These are phyloP conservation scores for Axis porcinus DNA, from an alignment of 2,113 vertebrate genomes.

Conservation along the genomic window DNA sequence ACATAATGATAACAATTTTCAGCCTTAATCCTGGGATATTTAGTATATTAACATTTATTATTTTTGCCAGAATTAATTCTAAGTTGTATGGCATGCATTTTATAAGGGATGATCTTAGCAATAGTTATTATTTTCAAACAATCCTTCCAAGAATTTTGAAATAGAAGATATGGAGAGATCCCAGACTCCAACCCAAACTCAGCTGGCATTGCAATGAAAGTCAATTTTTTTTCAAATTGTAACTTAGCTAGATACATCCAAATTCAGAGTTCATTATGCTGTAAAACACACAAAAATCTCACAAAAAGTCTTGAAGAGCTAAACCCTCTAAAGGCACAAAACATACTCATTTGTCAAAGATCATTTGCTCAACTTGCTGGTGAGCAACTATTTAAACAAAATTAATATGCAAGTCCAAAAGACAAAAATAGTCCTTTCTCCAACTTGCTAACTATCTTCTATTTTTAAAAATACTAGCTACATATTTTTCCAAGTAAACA, in stretches of 20 bases:
- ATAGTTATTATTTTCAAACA: background rate
- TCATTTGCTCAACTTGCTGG: background rate
- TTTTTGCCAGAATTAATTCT: conserved; percentile 43
- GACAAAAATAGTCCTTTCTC: background rate
- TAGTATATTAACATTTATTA: background rate
- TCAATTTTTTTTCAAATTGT: background rate
- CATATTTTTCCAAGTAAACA: background rate
- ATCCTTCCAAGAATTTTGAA: conserved; percentile 22
- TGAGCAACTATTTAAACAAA: background rate
- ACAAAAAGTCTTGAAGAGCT: background rate
- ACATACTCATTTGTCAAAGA: background rate
- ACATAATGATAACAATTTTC: conserved; percentile 2
- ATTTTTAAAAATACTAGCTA: conserved; percentile 8
- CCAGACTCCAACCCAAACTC: background rate
- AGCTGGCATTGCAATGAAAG: background rate
- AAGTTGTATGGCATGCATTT: background rate
- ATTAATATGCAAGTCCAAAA: background rate
- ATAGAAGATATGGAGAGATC: background rate
- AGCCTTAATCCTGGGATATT: background rate
- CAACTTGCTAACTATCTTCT: background rate
- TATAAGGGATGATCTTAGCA: background rate
- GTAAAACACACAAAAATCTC: background rate
- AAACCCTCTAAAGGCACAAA: background rate
- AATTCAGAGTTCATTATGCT: background rate
- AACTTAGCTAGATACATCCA: background rate